Evolutionary conservation across 2,113 vertebrate species (phyloP), one percentile per base, ranked within the genome.

Genomic region (Eleginops maclovinus): DNA sequence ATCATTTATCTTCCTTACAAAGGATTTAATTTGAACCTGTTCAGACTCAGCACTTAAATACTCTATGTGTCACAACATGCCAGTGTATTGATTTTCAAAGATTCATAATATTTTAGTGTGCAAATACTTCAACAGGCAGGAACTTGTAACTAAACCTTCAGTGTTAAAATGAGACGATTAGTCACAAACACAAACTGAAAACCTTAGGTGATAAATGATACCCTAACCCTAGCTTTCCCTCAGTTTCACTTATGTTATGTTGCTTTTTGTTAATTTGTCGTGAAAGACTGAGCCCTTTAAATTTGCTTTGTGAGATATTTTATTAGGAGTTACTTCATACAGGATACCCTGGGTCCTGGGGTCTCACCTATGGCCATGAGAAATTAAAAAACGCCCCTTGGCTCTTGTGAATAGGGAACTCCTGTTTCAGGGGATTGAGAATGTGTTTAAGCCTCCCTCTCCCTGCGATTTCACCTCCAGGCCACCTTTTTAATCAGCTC

Each of bases 401-500:
- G 49, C 43, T 68, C 22, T n/a, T 13, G n/a, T 11, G 6, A 65
- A 54, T 6, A 14, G 36, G 10, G 41, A 60, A 46, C 22, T 61
- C 53, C 58, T 54, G 74, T 0, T 76, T 41, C 55, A 4, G 44
- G 22, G 31, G 41, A 43, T 21, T n/a, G 53, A 22, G 24, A 26
- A 36, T 55, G 17, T 70, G 60, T 40, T 40, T 64, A 36, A 65
- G 19, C 47, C 40, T 72, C 36, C 68, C 8, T 6, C 43, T 44
- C 14, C 13, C 40, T 53, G 55, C 12, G 24, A 1, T 28, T 36
- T 66, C 31, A n/a, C 22, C 63, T 31, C 28, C 22, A 44, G 73
- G 55, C 3, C 43, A 13, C 16, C 19, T 69, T 68, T 61, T 51
- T 56, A 22, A 79, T 72, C 61, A 28, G 31, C 59, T 78, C 67